A percentile compares a stretch with the other conserved stretches of the same genome.
These are phyloP conservation scores for Rhinichthys klamathensis DNA, from an alignment of 2,113 vertebrate species.

Conservation along the genomic window DNA sequence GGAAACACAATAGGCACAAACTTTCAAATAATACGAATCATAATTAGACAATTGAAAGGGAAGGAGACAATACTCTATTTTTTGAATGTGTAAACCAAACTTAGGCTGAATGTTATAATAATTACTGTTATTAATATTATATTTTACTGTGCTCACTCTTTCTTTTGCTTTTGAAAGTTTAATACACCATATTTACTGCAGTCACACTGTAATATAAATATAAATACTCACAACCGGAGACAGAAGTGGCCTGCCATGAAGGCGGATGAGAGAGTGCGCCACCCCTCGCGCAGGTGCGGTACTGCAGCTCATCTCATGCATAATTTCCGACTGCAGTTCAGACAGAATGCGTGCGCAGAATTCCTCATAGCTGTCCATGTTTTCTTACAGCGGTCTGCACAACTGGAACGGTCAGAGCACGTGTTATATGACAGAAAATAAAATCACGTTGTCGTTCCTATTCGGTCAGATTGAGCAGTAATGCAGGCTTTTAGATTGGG, in stretches of 20 bases:
- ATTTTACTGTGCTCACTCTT: background rate
- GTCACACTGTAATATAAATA: background rate
- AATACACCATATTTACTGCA: background rate
- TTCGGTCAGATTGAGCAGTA: background rate
- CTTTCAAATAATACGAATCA: background rate
- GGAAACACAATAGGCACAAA: constrained; percentile 39
- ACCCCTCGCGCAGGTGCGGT: constrained; percentile 55
- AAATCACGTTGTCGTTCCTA: background rate
- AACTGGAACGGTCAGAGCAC: background rate
- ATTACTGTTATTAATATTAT: background rate
- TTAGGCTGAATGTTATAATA: background rate
- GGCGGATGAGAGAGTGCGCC: constrained; percentile 80
- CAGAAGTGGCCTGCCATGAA: constrained; percentile 84
- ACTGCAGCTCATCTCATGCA: constrained; percentile 61
- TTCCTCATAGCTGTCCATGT: constrained; percentile 90
- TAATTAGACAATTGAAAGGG: too few relatives aligned
- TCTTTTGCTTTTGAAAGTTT: background rate
- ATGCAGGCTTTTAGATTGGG: background rate
- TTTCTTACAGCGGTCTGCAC: constrained; percentile 48
- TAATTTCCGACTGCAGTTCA: constrained; percentile 74
- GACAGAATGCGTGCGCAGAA: constrained; percentile 82
- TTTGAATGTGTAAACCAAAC: background rate
- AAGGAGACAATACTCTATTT: background rate
- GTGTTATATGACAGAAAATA: background rate
- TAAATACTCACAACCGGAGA: constrained; percentile 83